phyloP scores from a whole-genome alignment of 2,888 invertebrate genomes.

The Cantharis lateralis region DNA sequence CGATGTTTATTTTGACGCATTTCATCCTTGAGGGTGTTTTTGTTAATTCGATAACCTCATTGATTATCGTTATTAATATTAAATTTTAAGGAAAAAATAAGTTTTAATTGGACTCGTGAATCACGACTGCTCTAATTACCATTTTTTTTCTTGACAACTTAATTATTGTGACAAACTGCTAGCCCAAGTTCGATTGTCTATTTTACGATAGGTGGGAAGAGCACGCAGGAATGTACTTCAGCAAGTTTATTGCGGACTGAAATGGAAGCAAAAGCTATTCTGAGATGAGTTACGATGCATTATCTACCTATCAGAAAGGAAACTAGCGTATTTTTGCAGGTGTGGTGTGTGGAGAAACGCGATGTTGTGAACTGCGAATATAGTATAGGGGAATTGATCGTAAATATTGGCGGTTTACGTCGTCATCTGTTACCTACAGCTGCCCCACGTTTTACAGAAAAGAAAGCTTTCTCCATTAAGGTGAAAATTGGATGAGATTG shows the following conservation, averaged over 20 bases:
- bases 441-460: constrained; percentile 22
- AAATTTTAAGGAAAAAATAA: neutral
- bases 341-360: constrained; percentile 50
- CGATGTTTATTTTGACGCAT: neutral
- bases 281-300: constrained; percentile 56
- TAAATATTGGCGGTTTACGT: constrained; percentile 56
- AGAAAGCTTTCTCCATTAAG: constrained; percentile 21
- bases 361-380: constrained; percentile 46
- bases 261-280: constrained; percentile 57
- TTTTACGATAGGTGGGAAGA: constrained; percentile 48
- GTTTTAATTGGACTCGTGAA: neutral
- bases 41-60: neutral
- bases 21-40: neutral
- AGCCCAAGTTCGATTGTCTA: constrained; percentile 41
- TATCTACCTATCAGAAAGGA: constrained; percentile 56
- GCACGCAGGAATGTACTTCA: constrained; percentile 47
- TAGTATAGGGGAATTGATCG: constrained; percentile 49
- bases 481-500: constrained; percentile 27
- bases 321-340: constrained; percentile 57
- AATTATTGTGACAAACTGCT: neutral
- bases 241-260: constrained; percentile 54
- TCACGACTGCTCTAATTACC: neutral
- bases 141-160: neutral
- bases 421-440: constrained; percentile 56
- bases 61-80: neutral